Conservation (phyloP, 2,113 vertebrate species). For the Serilophus lunatus region DNA sequence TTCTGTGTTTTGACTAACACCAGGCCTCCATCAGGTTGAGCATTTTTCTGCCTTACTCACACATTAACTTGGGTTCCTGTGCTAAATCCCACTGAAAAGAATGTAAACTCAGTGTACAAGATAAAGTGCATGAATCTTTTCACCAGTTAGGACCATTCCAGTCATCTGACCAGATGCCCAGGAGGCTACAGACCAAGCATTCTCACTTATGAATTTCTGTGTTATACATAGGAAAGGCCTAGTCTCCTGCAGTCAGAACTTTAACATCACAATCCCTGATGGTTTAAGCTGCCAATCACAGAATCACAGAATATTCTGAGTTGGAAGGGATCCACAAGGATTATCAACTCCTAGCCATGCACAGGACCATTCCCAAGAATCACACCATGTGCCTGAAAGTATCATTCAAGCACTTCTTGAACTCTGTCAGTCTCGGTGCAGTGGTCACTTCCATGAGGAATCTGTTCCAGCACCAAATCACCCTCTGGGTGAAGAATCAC, state of each 20-base stretch:
- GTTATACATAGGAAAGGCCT: background rate
- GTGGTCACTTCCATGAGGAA: no score
- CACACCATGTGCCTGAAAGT: no score
- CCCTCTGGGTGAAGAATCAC: no score
- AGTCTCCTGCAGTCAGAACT: rapidly evolving
- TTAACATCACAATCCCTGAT: rapidly evolving
- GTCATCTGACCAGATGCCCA: background rate
- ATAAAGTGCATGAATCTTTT: background rate
- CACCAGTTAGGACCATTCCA: background rate
- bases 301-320: no score
- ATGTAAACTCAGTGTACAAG: background rate
- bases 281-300: background rate
- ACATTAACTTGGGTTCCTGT: background rate
- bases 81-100: background rate
- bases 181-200: background rate
- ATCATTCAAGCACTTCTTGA: no score
- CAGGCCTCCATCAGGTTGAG: background rate
- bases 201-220: background rate
- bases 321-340: no score
- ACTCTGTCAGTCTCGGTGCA: no score
- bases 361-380: no score
- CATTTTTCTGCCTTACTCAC: background rate
- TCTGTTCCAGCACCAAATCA: no score
- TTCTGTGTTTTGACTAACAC: background rate
- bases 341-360: no score